phyloP scores from a whole-genome alignment of 2,888 invertebrate genomes.

The Hemithea aestivaria region DNA sequence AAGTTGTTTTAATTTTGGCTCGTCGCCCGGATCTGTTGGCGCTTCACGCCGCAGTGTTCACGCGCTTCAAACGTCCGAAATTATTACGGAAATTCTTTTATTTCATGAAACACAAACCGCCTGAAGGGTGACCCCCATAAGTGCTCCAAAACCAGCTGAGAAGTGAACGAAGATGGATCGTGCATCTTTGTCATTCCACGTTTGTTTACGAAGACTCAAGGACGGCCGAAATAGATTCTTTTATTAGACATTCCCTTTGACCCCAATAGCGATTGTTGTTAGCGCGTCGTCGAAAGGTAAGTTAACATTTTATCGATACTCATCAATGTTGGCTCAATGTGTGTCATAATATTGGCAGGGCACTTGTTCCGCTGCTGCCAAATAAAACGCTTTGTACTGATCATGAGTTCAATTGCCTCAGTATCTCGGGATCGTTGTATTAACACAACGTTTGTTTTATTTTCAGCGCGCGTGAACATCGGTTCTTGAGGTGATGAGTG shows the following conservation, averaged over 20 bases:
- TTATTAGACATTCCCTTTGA: constrained; percentile 62
- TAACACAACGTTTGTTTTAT: constrained; percentile 40
- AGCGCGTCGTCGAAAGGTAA: constrained; percentile 55
- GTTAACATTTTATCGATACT: constrained; percentile 44
- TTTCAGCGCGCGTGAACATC: constrained; percentile 41
- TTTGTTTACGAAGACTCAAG: constrained; percentile 55
- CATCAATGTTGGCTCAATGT: constrained; percentile 44
- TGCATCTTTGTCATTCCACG: constrained; percentile 29
- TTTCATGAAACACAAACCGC: constrained; percentile 23
- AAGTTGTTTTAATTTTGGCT: constrained; percentile 71
- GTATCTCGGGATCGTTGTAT: constrained; percentile 37
- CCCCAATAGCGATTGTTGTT: constrained; percentile 56
- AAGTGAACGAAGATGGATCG: constrained; percentile 39
- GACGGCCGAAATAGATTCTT: constrained; percentile 70
- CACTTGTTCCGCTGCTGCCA: constrained; percentile 53
- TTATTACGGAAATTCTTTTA: constrained; percentile 45
- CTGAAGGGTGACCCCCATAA: constrained; percentile 20
- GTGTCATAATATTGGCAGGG: constrained; percentile 60
- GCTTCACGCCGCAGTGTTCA: constrained; percentile 50
- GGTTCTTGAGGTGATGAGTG: constrained; percentile 49
- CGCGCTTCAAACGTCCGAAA: constrained; percentile 47
- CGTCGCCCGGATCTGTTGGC: constrained; percentile 63
- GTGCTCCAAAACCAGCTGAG: constrained; percentile 21
- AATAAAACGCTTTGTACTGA: constrained; percentile 36
- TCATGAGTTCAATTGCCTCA: constrained; percentile 41